Evolutionary conservation across 2,113 vertebrate genomes (phyloP).

Genomic region (Butastur rufipennis): DNA sequence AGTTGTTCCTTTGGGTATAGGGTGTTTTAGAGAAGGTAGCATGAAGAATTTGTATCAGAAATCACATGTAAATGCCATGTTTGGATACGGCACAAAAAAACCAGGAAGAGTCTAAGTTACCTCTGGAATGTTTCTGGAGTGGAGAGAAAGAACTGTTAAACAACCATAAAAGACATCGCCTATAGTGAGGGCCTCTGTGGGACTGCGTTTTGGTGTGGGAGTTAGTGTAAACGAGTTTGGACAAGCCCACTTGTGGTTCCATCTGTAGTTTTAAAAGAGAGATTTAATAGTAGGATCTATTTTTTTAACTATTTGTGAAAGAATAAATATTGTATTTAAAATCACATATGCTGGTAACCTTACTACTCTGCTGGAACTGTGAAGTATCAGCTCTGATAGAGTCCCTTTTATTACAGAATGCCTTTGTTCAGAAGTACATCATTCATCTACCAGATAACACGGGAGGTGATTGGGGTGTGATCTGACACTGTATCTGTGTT

Average conservation of each 20-base stretch:
- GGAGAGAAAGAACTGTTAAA: neutral
- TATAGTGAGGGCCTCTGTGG: neutral
- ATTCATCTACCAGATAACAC: rapidly evolving
- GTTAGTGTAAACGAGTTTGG: neutral
- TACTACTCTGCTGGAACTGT: neutral
- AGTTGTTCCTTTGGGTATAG: neutral
- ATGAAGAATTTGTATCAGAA: neutral
- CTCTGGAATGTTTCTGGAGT: neutral
- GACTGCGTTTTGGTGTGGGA: neutral
- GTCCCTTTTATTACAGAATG: neutral
- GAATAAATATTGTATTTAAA: neutral
- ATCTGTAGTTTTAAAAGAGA: conserved; percentile 13
- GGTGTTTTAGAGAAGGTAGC: neutral
- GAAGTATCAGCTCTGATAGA: neutral
- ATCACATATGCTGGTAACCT: neutral
- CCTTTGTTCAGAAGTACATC: neutral
- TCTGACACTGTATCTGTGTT: neutral
- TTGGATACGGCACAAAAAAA: neutral
- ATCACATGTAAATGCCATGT: neutral
- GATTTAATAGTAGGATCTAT: neutral
- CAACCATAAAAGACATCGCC: neutral
- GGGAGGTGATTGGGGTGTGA: neutral
- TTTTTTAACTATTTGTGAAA: neutral
- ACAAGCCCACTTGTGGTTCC: neutral
- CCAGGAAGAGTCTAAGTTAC: neutral